These are phyloP conservation scores for Brachyrhaphis roseni DNA, from an alignment of 2,797 vertebrate genomes.

Conservation along the genomic window DNA sequence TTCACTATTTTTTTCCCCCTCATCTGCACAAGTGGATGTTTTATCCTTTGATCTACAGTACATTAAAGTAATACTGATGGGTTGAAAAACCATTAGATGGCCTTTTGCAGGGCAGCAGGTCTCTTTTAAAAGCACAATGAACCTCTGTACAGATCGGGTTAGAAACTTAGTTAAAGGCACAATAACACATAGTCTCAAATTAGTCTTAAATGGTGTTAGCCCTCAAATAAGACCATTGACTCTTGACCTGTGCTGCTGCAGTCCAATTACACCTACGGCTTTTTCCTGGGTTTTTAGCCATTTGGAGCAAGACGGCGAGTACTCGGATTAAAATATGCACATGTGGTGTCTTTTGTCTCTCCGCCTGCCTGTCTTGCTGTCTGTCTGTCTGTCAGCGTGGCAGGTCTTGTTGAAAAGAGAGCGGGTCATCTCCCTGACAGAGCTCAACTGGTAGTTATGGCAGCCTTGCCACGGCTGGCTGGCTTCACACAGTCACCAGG, in stretches of 20 bases:
- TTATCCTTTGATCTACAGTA: slow-evolving; percentile 75
- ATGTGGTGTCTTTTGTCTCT: slow-evolving; percentile 59
- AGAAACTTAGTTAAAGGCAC: slow-evolving; percentile 77
- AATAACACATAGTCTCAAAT: slow-evolving; percentile 76
- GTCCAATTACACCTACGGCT: slow-evolving; percentile 74
- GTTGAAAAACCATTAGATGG: slow-evolving; percentile 78
- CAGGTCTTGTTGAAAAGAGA: slow-evolving; percentile 73
- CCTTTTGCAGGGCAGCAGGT: slow-evolving; percentile 73
- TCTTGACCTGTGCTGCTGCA: slow-evolving; percentile 58
- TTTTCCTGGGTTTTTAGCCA: slow-evolving; percentile 43
- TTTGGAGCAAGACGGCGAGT: slow-evolving; percentile 39
- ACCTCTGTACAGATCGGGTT: slow-evolving; percentile 73
- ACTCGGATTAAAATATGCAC: slow-evolving; percentile 64
- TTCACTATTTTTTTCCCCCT: slow-evolving; percentile 20
- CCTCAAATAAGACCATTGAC: slow-evolving; percentile 77
- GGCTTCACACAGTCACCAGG: slow-evolving; percentile 71
- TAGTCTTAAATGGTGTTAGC: slow-evolving; percentile 78
- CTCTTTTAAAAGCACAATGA: slow-evolving; percentile 76
- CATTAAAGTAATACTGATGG: slow-evolving; percentile 76
- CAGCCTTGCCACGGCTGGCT: slow-evolving; percentile 75
- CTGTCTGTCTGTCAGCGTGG: slow-evolving; percentile 66
- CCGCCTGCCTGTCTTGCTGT: slow-evolving; percentile 40
- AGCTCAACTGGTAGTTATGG: slow-evolving; percentile 80
- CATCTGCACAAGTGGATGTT: slow-evolving; percentile 63
- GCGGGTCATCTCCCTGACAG: slow-evolving; percentile 79